Percentiles rank a stretch among this genome's conserved stretches.
Conservation (phyloP, 2,797 vertebrate species). For the Neosalanx taihuensis region DNA sequence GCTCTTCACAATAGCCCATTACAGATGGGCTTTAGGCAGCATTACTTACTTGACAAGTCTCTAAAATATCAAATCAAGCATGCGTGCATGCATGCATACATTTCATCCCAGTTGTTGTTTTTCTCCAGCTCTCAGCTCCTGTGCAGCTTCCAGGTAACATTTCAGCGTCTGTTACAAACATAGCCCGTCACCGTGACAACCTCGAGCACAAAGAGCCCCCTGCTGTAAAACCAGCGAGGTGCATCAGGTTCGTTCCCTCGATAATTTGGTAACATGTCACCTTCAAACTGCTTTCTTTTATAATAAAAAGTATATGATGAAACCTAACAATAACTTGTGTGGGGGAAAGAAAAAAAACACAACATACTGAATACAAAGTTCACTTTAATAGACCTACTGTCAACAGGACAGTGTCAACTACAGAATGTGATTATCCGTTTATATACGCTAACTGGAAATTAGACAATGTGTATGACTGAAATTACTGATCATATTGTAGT, state of each 20-base stretch:
- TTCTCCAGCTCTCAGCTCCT: constrained; percentile 18
- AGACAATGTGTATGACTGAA: neutral
- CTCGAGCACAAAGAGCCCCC: constrained; percentile 21
- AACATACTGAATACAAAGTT: neutral
- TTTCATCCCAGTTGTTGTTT: constrained; percentile 6
- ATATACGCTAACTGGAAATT: neutral
- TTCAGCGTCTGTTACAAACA: constrained; percentile 51
- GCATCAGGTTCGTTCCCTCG: neutral
- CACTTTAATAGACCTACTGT: too few relatives aligned
- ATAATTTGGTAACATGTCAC: neutral
- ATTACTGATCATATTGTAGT: neutral
- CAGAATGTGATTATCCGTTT: neutral
- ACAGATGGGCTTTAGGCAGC: too few relatives aligned
- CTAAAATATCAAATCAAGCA: neutral
- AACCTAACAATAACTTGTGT: neutral
- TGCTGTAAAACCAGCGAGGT: constrained; percentile 25
- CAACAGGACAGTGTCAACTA: too few relatives aligned
- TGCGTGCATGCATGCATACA: neutral
- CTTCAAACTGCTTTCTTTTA: too few relatives aligned
- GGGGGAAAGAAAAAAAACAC: neutral
- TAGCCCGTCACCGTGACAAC: constrained; percentile 60
- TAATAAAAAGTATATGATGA: too few relatives aligned
- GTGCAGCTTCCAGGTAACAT: constrained; percentile 17
- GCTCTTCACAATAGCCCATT: too few relatives aligned
- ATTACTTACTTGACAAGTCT: neutral